Evolutionary conservation across 2,797 vertebrate species (phyloP).

Genomic region (Pyrrhura leucotis): DNA sequence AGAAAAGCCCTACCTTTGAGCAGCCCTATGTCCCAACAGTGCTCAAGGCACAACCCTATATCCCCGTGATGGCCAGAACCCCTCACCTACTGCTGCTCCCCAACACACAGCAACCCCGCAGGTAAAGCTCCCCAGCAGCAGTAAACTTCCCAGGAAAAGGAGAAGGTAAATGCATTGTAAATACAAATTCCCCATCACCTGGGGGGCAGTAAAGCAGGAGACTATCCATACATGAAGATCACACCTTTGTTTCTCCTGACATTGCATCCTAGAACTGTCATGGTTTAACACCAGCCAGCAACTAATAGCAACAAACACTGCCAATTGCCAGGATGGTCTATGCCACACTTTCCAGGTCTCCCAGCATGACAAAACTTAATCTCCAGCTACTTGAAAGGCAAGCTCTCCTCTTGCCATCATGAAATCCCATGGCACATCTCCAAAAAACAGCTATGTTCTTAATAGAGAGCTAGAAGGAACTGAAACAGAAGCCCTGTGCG

Average conservation of each 20-base stretch:
- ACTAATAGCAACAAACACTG: not conserved
- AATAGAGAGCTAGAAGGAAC: not conserved
- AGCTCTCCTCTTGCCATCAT: not conserved
- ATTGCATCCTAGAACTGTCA: not conserved
- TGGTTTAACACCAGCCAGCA: not conserved
- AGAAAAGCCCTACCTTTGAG: not conserved
- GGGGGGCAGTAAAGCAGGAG: not conserved
- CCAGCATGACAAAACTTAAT: not conserved
- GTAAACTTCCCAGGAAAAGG: not conserved
- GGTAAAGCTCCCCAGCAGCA: not conserved
- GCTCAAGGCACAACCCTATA: not conserved
- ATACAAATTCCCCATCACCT: not conserved
- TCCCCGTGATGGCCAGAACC: not conserved
- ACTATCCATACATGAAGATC: not conserved
- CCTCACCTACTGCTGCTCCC: not conserved
- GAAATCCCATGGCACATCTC: not conserved
- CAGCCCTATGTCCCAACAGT: not conserved
- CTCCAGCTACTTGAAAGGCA: not conserved
- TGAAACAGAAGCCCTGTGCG: fast-evolving
- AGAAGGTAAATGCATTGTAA: not conserved
- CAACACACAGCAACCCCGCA: not conserved
- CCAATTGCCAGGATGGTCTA: not conserved
- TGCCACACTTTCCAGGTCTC: not conserved
- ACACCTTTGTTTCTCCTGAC: not conserved
- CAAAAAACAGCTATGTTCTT: not conserved